phyloP scores from a whole-genome alignment of 2,888 invertebrate species.

The Chironomus riparius region DNA sequence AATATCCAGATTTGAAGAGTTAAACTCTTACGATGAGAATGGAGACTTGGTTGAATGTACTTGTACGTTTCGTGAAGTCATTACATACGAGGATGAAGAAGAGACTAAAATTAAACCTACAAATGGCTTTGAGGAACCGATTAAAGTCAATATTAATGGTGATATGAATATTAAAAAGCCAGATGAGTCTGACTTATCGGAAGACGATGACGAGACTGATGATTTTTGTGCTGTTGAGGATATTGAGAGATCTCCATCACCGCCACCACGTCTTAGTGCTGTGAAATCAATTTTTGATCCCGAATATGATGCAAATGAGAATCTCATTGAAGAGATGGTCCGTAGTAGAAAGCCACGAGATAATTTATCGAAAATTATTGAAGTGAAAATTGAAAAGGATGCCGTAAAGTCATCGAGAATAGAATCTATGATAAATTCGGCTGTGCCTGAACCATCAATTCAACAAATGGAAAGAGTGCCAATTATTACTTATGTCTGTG shows the following conservation, averaged over 20 bases:
- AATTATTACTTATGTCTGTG: conserved; percentile 29
- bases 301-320: conserved; percentile 41
- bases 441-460: neutral
- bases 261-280: conserved; percentile 31
- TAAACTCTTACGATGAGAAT: neutral
- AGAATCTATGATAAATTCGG: neutral
- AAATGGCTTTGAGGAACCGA: neutral
- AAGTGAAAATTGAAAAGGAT: conserved; percentile 12
- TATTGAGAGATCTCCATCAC: neutral
- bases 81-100: neutral
- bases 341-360: neutral
- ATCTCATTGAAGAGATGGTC: conserved; percentile 33
- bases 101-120: neutral
- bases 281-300: conserved; percentile 42
- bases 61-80: conserved; percentile 30
- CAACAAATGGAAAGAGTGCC: conserved; percentile 11
- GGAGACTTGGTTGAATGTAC: conserved; percentile 30
- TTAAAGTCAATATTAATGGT: neutral
- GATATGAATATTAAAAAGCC: neutral
- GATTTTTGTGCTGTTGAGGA: conserved; percentile 18
- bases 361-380: conserved; percentile 4
- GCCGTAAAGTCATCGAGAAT: conserved; percentile 14
- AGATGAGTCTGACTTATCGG: neutral
- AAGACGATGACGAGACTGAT: conserved; percentile 16
- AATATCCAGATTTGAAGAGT: neutral